These are phyloP conservation scores for Tuta absoluta DNA, from an alignment of 2,888 invertebrate species.

Conservation along the genomic window DNA sequence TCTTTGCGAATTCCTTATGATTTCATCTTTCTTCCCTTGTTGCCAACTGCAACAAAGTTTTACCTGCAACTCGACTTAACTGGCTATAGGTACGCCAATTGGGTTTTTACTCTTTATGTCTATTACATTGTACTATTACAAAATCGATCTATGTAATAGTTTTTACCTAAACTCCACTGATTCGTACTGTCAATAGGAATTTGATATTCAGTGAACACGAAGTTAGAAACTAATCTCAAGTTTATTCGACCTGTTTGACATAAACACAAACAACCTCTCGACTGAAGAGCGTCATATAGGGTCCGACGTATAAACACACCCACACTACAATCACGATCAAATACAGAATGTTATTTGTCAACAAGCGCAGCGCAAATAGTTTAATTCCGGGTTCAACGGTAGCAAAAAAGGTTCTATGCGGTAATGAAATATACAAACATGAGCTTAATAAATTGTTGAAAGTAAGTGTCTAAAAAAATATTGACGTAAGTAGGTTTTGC, in stretches of 20 bases:
- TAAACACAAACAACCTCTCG: background rate
- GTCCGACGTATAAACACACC: slow-evolving; percentile 16
- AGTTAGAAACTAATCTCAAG: background rate
- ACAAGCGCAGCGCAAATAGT: background rate
- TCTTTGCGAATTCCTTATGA: background rate
- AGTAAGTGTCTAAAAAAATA: background rate
- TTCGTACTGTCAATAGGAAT: background rate
- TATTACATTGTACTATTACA: too few species aligned
- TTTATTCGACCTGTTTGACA: slow-evolving; percentile 10
- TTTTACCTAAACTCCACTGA: too few species aligned
- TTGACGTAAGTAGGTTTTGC: background rate
- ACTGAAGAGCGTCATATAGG: slow-evolving; percentile 11
- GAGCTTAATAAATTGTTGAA: background rate
- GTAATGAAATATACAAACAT: background rate
- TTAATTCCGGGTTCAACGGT: slow-evolving; percentile 14
- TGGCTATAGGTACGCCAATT: background rate
- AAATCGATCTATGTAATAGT: too few species aligned
- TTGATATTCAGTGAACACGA: background rate
- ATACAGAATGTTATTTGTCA: slow-evolving; percentile 5
- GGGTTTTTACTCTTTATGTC: background rate
- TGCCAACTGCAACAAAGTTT: slow-evolving; percentile 4
- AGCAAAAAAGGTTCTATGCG: background rate
- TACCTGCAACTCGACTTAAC: background rate
- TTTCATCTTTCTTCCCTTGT: background rate
- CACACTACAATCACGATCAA: slow-evolving; percentile 10